phyloP scores from a whole-genome alignment of 37 sponge, comb jelly and placozoan species.

The Oscarella lobularis region DNA sequence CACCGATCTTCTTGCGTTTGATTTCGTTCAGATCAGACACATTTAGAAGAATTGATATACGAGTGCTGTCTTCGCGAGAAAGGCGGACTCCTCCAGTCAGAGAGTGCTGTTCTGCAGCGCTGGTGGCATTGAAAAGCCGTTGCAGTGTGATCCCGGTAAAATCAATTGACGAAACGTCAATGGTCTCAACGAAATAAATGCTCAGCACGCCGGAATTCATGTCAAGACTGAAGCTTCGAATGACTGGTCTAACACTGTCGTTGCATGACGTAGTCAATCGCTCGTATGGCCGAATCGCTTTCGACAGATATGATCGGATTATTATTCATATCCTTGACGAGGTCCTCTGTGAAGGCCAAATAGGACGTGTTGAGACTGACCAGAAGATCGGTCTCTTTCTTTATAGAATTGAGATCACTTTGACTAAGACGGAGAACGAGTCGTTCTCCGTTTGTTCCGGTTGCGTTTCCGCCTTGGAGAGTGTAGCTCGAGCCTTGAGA shows the following conservation, averaged over 20 bases:
- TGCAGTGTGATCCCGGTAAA: constrained; percentile 66
- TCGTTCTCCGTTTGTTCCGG: constrained; percentile 59
- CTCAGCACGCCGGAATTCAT: constrained; percentile 59
- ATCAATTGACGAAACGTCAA: constrained; percentile 58
- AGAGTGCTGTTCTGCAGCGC: constrained; percentile 31
- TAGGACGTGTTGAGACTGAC: constrained; percentile 35
- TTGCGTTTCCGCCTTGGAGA: constrained; percentile 58
- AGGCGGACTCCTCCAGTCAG: constrained; percentile 44
- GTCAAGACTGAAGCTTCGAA: constrained; percentile 70
- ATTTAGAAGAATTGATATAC: neutral
- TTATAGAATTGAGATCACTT: constrained; percentile 75
- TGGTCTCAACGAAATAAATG: constrained; percentile 65
- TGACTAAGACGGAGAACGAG: constrained; percentile 29
- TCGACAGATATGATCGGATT: constrained; percentile 32
- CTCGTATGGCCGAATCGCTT: constrained; percentile 21
- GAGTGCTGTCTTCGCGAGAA: constrained; percentile 29
- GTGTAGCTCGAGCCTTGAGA: constrained; percentile 3
- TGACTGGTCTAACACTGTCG: constrained; percentile 61
- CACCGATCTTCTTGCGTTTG: constrained; percentile 54
- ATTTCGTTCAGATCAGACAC: constrained; percentile 55
- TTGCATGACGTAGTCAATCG: constrained; percentile 26
- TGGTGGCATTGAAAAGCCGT: constrained; percentile 38
- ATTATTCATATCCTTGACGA: constrained; percentile 58
- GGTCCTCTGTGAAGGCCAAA: constrained; percentile 21
- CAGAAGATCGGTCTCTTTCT: constrained; percentile 28